Conservation (phyloP, 1,140 invertebrate species). For the Uloborus diversus region DNA sequence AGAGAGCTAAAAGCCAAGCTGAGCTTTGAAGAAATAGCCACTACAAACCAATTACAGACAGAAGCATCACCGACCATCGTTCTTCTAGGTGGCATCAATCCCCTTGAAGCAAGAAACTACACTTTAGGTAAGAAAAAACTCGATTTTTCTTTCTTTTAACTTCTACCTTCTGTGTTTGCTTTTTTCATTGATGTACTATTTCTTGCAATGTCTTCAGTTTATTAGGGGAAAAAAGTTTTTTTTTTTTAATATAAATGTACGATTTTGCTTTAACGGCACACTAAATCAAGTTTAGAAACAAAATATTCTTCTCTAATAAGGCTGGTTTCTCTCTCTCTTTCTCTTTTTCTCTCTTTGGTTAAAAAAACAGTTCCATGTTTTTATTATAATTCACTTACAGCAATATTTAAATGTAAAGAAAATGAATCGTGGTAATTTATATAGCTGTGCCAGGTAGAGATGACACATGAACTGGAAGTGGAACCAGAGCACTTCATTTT, state of each 20-base stretch:
- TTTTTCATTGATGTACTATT: not conserved
- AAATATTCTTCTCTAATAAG: too few relatives aligned
- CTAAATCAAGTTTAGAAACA: too few relatives aligned
- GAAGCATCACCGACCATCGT: conserved; percentile 28
- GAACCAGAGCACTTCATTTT: too few relatives aligned
- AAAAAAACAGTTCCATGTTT: too few relatives aligned
- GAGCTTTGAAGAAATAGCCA: conserved; percentile 26
- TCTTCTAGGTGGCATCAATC: conserved; percentile 29
- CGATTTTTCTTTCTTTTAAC: not conserved
- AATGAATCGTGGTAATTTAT: too few relatives aligned
- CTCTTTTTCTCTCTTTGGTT: too few relatives aligned
- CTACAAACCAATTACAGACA: conserved; percentile 25
- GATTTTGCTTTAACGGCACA: not conserved
- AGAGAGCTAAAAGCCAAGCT: conserved; percentile 32
- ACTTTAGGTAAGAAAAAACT: not conserved
- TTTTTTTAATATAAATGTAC: not conserved
- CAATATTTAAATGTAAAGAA: too few relatives aligned
- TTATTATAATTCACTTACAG: too few relatives aligned
- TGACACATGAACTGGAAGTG: too few relatives aligned
- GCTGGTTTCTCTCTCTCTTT: too few relatives aligned
- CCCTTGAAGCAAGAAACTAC: conserved; percentile 4
- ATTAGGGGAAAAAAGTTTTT: not conserved
- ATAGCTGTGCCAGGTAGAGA: too few relatives aligned
- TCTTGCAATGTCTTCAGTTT: not conserved
- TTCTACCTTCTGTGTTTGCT: not conserved